Percentiles rank a stretch among this genome's conserved stretches.
Conservation (phyloP, 2,113 vertebrate genomes). For the Glareola pratincola region DNA sequence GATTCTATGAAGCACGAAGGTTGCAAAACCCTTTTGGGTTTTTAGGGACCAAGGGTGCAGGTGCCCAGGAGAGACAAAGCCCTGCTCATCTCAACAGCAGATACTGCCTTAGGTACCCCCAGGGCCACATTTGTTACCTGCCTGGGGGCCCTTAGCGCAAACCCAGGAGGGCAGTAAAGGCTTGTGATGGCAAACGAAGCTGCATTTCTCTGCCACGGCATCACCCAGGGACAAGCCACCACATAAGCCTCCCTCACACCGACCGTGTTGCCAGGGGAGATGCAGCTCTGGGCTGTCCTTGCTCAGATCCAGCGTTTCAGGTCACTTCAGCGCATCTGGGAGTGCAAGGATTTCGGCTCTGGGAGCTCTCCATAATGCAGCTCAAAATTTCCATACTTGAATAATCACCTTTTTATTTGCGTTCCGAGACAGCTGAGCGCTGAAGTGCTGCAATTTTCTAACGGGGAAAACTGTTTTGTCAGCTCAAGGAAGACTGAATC, state of each 20-base stretch:
- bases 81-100: background rate
- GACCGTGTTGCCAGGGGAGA: accelerated
- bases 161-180: background rate
- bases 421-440: background rate
- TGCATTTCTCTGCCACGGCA: background rate
- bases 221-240: background rate
- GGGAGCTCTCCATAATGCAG: background rate
- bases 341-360: background rate
- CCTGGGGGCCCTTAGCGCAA: no score
- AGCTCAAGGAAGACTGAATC: slow-evolving; percentile 1
- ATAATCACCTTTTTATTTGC: background rate
- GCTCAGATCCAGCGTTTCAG: background rate
- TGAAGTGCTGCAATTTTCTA: background rate
- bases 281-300: background rate
- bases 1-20: background rate
- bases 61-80: background rate
- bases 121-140: background rate
- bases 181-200: background rate
- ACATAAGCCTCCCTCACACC: accelerated
- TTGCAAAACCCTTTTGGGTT: background rate
- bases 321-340: background rate
- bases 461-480: background rate
- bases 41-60: no score
- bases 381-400: background rate
- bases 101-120: background rate